These are phyloP conservation scores for Dolichoris vasculosae DNA, from an alignment of 1,140 invertebrate species.

Conservation along the genomic window DNA sequence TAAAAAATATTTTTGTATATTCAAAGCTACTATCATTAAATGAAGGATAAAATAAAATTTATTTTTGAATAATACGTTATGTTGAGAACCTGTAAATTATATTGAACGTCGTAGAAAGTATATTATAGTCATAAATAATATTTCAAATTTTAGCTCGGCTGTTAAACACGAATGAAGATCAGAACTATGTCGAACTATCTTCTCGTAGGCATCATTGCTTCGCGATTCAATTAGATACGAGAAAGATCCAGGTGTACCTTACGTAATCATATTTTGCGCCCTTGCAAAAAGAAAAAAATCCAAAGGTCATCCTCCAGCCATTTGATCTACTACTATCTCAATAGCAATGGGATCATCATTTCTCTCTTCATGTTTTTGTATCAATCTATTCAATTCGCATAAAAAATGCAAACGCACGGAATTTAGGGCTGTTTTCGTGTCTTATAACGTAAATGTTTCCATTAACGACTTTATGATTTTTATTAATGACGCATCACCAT, in stretches of 20 bases:
- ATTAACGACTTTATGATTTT: slow-evolving; percentile 67
- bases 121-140: slow-evolving; percentile 20
- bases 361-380: background rate
- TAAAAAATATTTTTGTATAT: too few species aligned
- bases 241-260: slow-evolving; percentile 26
- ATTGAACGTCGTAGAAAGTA: background rate
- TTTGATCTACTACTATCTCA: background rate
- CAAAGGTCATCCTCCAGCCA: slow-evolving; percentile 30
- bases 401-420: background rate
- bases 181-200: background rate
- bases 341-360: background rate
- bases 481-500: slow-evolving; percentile 64
- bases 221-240: slow-evolving; percentile 19
- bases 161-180: background rate
- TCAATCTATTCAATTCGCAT: background rate
- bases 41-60: too few species aligned
- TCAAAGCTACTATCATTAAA: too few species aligned
- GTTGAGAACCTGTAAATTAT: too few species aligned
- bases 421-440: background rate
- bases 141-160: background rate
- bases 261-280: slow-evolving; percentile 17
- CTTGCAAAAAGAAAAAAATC: slow-evolving; percentile 20
- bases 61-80: too few species aligned
- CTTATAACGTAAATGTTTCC: slow-evolving; percentile 62
- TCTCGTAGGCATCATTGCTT: background rate